Conservation (phyloP, 2,888 invertebrate genomes). For the Phortica okadai region DNA sequence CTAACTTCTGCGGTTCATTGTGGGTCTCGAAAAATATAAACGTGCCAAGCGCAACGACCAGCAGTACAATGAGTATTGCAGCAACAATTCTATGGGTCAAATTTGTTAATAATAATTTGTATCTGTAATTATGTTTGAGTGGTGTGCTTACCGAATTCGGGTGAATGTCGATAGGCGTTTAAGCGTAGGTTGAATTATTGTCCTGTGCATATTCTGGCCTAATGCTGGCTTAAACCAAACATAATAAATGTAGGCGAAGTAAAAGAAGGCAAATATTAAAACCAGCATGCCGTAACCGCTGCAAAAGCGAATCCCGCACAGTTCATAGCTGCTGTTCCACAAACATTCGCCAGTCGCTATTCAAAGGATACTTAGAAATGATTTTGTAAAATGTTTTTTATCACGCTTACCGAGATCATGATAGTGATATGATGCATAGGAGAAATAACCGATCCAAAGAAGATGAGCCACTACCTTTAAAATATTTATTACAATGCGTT, state of each 20-base stretch:
- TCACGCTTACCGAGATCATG: constrained; percentile 63
- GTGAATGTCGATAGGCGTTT: constrained; percentile 50
- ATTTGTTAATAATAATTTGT: neutral
- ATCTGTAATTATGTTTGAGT: neutral
- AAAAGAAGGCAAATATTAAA: constrained; percentile 80
- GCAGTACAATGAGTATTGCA: constrained; percentile 73
- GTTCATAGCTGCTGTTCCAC: constrained; percentile 34
- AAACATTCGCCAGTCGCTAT: constrained; percentile 49
- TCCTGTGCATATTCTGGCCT: constrained; percentile 56
- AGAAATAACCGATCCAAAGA: constrained; percentile 68
- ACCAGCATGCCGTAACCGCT: constrained; percentile 85
- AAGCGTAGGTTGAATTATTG: neutral
- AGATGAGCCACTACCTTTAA: constrained; percentile 58
- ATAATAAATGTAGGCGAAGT: constrained; percentile 82
- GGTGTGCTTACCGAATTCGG: constrained; percentile 59
- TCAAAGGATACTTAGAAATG: neutral
- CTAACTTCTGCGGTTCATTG: constrained; percentile 80
- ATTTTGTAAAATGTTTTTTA: neutral
- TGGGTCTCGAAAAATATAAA: constrained; percentile 83
- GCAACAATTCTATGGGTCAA: constrained; percentile 77
- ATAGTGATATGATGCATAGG: constrained; percentile 73
- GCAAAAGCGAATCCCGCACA: constrained; percentile 77
- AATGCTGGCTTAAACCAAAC: constrained; percentile 80
- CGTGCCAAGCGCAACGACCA: constrained; percentile 78
- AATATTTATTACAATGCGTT: constrained; percentile 47